Evolutionary conservation across 2,888 invertebrate species (phyloP), one percentile per base, ranked within the genome.

Genomic region (Drosophila lutescens): DNA sequence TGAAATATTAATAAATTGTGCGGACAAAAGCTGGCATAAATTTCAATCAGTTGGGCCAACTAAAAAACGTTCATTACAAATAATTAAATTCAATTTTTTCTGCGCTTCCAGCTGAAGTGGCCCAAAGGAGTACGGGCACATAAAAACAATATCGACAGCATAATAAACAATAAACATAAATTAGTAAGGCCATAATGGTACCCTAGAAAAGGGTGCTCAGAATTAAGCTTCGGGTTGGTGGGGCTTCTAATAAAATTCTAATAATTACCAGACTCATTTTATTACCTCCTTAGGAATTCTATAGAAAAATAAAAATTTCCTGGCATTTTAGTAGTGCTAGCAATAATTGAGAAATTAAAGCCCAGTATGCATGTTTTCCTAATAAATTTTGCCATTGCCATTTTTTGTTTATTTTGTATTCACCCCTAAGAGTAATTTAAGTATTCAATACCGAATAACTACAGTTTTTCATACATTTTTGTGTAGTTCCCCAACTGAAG

Each of bases 131-230:
- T 51, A 26, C 17, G 46, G 54, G 34, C 26, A 44, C 34, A 60
- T 61, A 55, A 49, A 36, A 59, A 67, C 67, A 78, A 80, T 79
- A 82, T 79, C 73, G 41, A 77, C 70, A 10, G 40, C 23, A 88
- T 74, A 86, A 79, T 78, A 71, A 65, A 74, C 83, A 77, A 88
- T 85, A 86, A 85, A 80, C 77, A 86, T 88, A 85, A 85, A 86
- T 88, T 86, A 76, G 67, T 61, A 62, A 74, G 68, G 60, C 46
- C 57, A 69, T 71, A 77, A 74, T 69, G 62, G 58, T 49, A 54
- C 13, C 56, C 38, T 55, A 50, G 46, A 62, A 47, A 32, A 47
- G 53, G 44, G 15, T 23, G 3, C 23, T 51, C 36, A 2, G 20
- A 34, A 15, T 44, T 26, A 6, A 7, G 13, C 34, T 23, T 34